Conservation (phyloP, 1,140 invertebrate species). For the Brachionus asplanchnoidis region DNA sequence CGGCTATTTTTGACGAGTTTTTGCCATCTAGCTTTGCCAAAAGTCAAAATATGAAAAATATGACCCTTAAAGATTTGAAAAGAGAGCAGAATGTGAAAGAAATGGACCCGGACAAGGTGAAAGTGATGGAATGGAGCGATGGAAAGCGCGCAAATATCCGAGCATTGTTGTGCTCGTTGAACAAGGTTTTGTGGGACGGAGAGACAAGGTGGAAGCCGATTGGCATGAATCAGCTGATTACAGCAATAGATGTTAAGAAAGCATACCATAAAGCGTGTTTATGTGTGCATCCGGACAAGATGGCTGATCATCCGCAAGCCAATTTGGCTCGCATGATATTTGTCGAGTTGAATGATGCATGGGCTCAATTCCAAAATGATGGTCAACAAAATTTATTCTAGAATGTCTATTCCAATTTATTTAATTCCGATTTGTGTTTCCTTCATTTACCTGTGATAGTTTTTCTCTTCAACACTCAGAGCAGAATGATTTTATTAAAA, state of each 20-base stretch:
- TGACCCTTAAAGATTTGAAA: slow-evolving; percentile 34
- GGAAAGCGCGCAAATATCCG: slow-evolving; percentile 94
- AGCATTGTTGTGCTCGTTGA: slow-evolving; percentile 84
- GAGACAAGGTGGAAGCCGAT: slow-evolving; percentile 78
- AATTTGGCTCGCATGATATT: slow-evolving; percentile 90
- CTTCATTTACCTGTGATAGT: background rate
- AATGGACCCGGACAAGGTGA: slow-evolving; percentile 81
- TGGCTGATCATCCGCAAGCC: slow-evolving; percentile 56
- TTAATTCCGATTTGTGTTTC: background rate
- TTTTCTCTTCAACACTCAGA: background rate
- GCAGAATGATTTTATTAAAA: background rate
- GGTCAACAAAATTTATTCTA: slow-evolving; percentile 58
- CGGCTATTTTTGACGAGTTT: slow-evolving; percentile 34
- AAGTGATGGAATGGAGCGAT: slow-evolving; percentile 79
- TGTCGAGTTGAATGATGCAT: slow-evolving; percentile 97
- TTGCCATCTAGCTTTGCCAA: slow-evolving; percentile 7
- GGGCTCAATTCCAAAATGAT: slow-evolving; percentile 87
- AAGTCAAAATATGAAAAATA: slow-evolving; percentile 18
- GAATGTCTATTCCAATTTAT: background rate
- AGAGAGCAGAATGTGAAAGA: slow-evolving; percentile 26
- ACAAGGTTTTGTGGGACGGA: slow-evolving; percentile 87
- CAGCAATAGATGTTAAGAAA: slow-evolving; percentile 86
- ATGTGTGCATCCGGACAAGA: slow-evolving; percentile 89
- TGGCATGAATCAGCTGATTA: slow-evolving; percentile 88
- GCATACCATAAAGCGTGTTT: slow-evolving; percentile 89